Evolutionary conservation across 2,888 invertebrate genomes (phyloP).

Genomic region (Lasius platythorax): DNA sequence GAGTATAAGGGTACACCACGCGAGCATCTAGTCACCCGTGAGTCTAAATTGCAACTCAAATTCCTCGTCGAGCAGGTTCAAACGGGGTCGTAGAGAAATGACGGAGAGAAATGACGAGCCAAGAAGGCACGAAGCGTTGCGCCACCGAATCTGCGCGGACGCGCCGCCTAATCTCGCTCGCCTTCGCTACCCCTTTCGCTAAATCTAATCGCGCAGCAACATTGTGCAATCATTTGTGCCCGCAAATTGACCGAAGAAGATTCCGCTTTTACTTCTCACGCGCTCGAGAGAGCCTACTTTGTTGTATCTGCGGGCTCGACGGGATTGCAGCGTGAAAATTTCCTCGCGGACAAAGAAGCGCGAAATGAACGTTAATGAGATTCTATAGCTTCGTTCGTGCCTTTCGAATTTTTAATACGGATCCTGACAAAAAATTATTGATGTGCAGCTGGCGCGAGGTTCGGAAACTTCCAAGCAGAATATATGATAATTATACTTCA

Average conservation of each 20-base stretch:
- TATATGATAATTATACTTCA: background rate
- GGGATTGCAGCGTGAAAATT: conserved; percentile 18
- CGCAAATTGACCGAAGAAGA: conserved; percentile 40
- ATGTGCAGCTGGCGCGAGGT: background rate
- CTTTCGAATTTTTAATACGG: conserved; percentile 15
- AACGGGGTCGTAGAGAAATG: background rate
- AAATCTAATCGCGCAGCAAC: conserved; percentile 21
- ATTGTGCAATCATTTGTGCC: conserved; percentile 19
- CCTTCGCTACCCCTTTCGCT: background rate
- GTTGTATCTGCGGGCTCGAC: background rate
- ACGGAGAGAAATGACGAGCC: conserved; percentile 37
- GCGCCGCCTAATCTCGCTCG: conserved; percentile 27
- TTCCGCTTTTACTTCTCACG: conserved; percentile 51
- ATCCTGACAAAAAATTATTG: background rate
- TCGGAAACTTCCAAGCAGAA: background rate
- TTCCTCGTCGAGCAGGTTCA: conserved; percentile 25
- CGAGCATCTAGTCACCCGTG: conserved; percentile 30
- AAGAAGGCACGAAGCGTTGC: conserved; percentile 8
- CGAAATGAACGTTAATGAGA: conserved; percentile 29
- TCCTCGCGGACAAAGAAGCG: background rate
- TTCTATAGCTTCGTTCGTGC: background rate
- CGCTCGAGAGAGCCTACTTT: background rate
- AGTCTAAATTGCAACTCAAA: conserved; percentile 43
- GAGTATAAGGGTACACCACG: conserved; percentile 20
- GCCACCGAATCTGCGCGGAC: conserved; percentile 33